These are phyloP conservation scores for Channa argus DNA, from an alignment of 2,113 vertebrate genomes.

Conservation along the genomic window DNA sequence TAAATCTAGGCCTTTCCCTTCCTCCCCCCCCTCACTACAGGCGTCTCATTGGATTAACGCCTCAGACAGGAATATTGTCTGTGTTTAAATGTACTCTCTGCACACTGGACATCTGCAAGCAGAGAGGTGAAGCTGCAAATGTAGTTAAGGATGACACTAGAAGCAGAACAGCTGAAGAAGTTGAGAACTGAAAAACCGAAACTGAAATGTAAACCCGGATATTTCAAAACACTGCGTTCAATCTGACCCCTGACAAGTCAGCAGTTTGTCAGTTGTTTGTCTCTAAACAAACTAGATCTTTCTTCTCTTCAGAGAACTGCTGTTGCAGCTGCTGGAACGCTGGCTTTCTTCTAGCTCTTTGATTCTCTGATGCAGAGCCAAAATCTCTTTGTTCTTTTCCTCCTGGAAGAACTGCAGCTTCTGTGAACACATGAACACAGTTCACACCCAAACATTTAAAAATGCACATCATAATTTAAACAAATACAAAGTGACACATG, in stretches of 20 bases:
- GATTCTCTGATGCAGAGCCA: slow-evolving; percentile 69
- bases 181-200: background rate
- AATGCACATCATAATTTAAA: background rate
- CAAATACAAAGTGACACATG: no score
- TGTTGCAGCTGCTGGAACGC: background rate
- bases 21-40: background rate
- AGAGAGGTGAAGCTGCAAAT: background rate
- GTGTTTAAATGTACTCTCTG: slow-evolving; percentile 35
- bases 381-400: slow-evolving; percentile 74
- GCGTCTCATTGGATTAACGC: slow-evolving; percentile 69
- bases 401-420: slow-evolving; percentile 76
- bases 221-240: background rate
- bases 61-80: slow-evolving; percentile 27
- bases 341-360: slow-evolving; percentile 71
- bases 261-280: background rate
- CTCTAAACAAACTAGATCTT: slow-evolving; percentile 31
- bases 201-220: background rate
- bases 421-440: slow-evolving; percentile 47
- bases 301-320: slow-evolving; percentile 54
- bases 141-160: background rate
- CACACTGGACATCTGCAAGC: slow-evolving; percentile 28
- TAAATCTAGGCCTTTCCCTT: background rate
- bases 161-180: background rate
- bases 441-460: background rate
- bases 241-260: background rate